These are phyloP conservation scores for Piprites chloris DNA, from an alignment of 2,113 vertebrate species.

Conservation along the genomic window DNA sequence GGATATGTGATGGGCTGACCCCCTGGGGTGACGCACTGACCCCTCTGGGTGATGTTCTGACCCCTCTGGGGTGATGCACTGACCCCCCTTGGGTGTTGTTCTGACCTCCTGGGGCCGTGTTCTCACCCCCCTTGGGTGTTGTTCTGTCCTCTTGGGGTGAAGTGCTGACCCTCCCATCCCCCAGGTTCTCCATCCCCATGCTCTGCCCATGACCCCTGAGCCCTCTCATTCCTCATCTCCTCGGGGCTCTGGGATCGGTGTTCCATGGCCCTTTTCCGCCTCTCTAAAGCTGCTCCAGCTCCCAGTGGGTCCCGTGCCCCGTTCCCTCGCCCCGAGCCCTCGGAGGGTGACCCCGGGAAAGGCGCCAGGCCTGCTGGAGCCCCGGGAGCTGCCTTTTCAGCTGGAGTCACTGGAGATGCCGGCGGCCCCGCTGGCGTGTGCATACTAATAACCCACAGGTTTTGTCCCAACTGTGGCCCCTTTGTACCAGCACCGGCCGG, in stretches of 20 bases:
- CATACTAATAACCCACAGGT: constrained; percentile 3
- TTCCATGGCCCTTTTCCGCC: not conserved
- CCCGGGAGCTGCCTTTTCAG: constrained; percentile 1
- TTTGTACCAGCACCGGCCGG: not conserved
- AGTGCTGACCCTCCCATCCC: not conserved
- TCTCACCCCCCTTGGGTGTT: not conserved
- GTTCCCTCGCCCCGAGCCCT: not conserved
- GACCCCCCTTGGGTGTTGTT: not conserved
- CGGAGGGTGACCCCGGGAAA: not conserved
- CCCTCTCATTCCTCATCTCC: not conserved
- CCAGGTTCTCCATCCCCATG: rapidly evolving
- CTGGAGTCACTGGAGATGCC: constrained; percentile 20
- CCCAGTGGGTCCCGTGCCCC: rapidly evolving
- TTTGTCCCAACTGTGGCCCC: constrained; percentile 4
- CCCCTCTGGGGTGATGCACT: not conserved
- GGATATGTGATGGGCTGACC: not conserved
- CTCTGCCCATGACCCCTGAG: rapidly evolving
- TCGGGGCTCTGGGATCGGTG: not conserved
- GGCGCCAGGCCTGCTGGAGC: not conserved
- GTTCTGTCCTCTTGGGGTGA: not conserved
- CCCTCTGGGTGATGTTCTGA: not conserved
- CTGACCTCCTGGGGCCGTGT: no score
- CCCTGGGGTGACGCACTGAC: no score
- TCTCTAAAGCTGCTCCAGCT: not conserved
- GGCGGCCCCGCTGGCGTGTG: not conserved